These are phyloP conservation scores for Sarcophilus harrisii DNA, from an alignment of 2,797 vertebrate species.

Conservation along the genomic window DNA sequence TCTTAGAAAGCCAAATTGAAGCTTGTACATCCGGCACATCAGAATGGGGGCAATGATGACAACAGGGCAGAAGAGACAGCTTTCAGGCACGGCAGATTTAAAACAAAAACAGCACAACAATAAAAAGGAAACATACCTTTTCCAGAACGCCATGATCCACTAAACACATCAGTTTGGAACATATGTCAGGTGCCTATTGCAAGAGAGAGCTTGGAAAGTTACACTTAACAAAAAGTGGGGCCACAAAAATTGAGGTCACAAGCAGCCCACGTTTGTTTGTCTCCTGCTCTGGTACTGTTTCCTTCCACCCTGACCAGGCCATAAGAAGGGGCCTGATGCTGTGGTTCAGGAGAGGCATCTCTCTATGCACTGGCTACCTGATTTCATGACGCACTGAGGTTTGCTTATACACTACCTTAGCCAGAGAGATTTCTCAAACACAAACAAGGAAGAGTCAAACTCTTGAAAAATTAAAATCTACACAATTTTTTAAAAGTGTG, in stretches of 20 bases:
- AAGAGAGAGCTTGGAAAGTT: slow-evolving; percentile 86
- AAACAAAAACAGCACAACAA: background rate
- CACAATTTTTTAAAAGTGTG: background rate
- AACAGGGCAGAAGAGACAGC: background rate
- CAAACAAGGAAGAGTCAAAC: background rate
- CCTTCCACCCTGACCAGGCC: background rate
- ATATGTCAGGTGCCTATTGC: slow-evolving; percentile 85
- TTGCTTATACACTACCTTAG: background rate
- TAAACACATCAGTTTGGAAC: slow-evolving; percentile 88
- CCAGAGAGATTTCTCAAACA: background rate
- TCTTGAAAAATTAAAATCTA: background rate
- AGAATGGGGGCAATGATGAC: slow-evolving; percentile 10
- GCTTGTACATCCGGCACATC: slow-evolving; percentile 22
- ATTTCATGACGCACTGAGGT: background rate
- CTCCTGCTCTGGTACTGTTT: slow-evolving; percentile 3
- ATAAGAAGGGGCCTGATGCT: background rate
- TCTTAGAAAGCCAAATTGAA: background rate
- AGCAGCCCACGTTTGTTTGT: slow-evolving; percentile 42
- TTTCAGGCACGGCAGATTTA: background rate
- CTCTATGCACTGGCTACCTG: background rate
- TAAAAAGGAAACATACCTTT: slow-evolving; percentile 83
- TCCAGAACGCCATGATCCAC: slow-evolving; percentile 85
- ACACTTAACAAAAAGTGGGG: slow-evolving; percentile 68
- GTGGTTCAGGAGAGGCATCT: background rate
- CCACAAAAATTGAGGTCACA: slow-evolving; percentile 43